phyloP scores from a whole-genome alignment of 2,113 vertebrate genomes.

The Trogon surrucura region DNA sequence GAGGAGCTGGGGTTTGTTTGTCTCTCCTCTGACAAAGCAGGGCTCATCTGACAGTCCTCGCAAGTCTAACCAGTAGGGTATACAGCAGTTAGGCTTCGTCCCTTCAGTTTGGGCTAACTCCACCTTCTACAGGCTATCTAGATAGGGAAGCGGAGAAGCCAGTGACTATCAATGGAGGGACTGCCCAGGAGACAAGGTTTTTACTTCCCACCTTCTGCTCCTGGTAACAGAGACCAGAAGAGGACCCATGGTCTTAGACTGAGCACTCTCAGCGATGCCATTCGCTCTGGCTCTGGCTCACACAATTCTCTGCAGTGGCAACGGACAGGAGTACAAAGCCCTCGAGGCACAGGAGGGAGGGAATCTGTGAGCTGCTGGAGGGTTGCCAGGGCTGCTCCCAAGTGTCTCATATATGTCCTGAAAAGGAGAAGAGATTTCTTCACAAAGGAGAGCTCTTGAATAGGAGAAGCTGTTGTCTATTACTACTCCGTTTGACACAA shows the following conservation, averaged over 20 bases:
- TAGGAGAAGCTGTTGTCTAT: not conserved
- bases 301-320: accelerated
- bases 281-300: not conserved
- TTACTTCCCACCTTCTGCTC: not conserved
- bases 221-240: not conserved
- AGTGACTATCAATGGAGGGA: not conserved
- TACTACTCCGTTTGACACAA: not conserved
- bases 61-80: not conserved
- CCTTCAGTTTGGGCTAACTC: not conserved
- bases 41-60: not conserved
- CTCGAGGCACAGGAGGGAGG: not conserved
- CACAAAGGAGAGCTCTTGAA: not conserved
- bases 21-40: not conserved
- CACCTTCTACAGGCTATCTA: too few species aligned
- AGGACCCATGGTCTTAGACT: not conserved
- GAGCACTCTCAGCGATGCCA: not conserved
- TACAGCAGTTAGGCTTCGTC: not conserved
- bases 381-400: not conserved
- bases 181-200: not conserved
- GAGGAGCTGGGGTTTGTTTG: not conserved
- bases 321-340: not conserved
- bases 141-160: not conserved
- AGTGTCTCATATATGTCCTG: not conserved
- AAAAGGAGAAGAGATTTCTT: not conserved
- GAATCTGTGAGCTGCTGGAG: not conserved